These are phyloP conservation scores for Scleropages formosus DNA, from an alignment of 2,797 vertebrate genomes.

Conservation along the genomic window DNA sequence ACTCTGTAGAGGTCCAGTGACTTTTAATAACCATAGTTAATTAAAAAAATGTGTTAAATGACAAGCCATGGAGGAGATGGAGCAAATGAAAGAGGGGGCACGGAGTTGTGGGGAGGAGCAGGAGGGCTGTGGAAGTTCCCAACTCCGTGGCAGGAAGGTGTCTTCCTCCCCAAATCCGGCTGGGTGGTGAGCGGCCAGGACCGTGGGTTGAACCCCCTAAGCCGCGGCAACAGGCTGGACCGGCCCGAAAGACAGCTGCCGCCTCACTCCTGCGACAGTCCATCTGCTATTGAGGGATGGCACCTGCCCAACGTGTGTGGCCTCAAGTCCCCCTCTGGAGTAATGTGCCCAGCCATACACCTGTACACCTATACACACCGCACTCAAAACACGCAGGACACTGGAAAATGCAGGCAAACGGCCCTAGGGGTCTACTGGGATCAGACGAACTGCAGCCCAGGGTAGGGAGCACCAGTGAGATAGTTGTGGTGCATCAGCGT, in stretches of 20 bases:
- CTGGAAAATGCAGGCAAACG: no score
- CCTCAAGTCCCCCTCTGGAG: not conserved
- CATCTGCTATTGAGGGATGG: conserved; percentile 58
- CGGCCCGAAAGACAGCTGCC: conserved; percentile 78
- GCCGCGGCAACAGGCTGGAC: conserved; percentile 64
- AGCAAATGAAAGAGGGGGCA: conserved; percentile 33
- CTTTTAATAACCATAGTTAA: not conserved
- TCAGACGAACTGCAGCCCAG: not conserved
- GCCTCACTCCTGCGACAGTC: conserved; percentile 73
- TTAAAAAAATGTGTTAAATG: conserved; percentile 5
- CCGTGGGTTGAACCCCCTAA: conserved; percentile 74
- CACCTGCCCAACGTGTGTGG: not conserved
- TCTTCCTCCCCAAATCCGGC: conserved; percentile 72
- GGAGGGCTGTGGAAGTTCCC: conserved; percentile 59
- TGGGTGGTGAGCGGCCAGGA: conserved; percentile 72
- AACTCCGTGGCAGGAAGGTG: conserved; percentile 71
- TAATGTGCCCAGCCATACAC: not conserved
- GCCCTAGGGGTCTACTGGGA: not conserved
- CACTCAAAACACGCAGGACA: not conserved
- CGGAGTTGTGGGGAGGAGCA: conserved; percentile 36
- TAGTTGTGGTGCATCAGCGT: no score
- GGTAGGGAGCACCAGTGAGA: not conserved
- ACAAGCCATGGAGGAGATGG: not conserved
- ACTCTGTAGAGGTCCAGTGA: not conserved
- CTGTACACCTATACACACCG: not conserved